Percentiles rank a stretch among this genome's conserved stretches.
phyloP scores from a whole-genome alignment of 2,888 invertebrate genomes.

The Agrilus cyanescens region DNA sequence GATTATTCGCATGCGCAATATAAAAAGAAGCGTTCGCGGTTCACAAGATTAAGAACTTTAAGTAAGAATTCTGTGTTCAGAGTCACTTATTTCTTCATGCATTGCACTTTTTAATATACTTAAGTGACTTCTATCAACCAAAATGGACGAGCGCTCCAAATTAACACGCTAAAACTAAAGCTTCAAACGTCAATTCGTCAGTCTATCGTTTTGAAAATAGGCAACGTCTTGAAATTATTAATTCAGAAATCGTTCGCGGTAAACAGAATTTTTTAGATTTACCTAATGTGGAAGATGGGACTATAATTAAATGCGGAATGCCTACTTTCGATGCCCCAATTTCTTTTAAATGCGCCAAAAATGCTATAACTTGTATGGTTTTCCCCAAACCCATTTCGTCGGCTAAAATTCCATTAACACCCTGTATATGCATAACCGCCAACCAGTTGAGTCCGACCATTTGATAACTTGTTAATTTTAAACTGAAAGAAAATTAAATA shows the following conservation, averaged over 20 bases:
- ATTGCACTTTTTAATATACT: no score
- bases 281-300: conserved; percentile 93
- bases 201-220: not conserved
- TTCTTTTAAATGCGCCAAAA: conserved; percentile 80
- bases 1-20: no score
- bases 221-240: no score
- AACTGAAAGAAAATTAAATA: conserved; percentile 26
- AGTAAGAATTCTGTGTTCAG: no score
- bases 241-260: no score
- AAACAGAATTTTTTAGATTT: no score
- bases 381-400: conserved; percentile 97
- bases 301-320: conserved; percentile 77
- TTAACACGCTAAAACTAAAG: no score
- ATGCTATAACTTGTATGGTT: conserved; percentile 88
- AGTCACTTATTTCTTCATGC: no score
- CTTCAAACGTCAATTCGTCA: not conserved
- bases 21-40: no score
- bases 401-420: conserved; percentile 87
- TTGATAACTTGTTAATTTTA: conserved; percentile 75
- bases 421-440: conserved; percentile 74
- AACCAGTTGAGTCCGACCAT: conserved; percentile 89
- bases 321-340: conserved; percentile 51
- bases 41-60: no score
- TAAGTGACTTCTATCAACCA: no score
- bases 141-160: no score